Evolutionary conservation across 2,888 invertebrate genomes (phyloP), one percentile per base, ranked within the genome.

Genomic region (Sisyra nigra): DNA sequence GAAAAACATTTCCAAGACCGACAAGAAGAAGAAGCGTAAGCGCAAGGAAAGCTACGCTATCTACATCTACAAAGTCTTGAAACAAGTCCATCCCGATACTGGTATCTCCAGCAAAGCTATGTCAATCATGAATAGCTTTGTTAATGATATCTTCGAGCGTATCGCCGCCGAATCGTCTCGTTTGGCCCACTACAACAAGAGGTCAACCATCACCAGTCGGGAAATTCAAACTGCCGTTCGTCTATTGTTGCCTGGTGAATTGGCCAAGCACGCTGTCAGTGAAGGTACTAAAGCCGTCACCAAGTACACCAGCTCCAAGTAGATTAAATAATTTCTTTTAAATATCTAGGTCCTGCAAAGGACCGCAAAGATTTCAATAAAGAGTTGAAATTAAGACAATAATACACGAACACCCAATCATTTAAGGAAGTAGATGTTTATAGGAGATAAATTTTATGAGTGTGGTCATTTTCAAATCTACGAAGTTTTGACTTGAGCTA

Each of bases 101-200:
- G 76, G 78, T 0, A 74, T 83, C 41, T 76, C 80, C 1, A 69
- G 68, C 17, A 78, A 79, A 51, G 75, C 79, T 1, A 81, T 80
- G 75, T 58, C 68, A 50, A 79, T 82, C 49, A 79, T 83, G 78
- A 79, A 81, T 58, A 74, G 73, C 52, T 83, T 83, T 48, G 76
- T 84, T 1, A 77, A 75, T 50, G 82, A 85, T 50, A 74, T 80
- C 53, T 67, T 85, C 53, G 80, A 84, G 55, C 70, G 74, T 36
- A 75, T 84, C 36, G 80, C 80, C 0, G 61, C 66, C 0, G 78
- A 82, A 54, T 72, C 80, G 0, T 71, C 74, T 0, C 69, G 72
- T 40, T 54, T 83, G 45, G 74, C 74, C 1, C 69, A 71, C 8
- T 74, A 76, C 54, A 69, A 69, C 48, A 76, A 77, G 56, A 66